phyloP scores from a whole-genome alignment of 1,140 invertebrate genomes.

The Drosophila kepulauana region DNA sequence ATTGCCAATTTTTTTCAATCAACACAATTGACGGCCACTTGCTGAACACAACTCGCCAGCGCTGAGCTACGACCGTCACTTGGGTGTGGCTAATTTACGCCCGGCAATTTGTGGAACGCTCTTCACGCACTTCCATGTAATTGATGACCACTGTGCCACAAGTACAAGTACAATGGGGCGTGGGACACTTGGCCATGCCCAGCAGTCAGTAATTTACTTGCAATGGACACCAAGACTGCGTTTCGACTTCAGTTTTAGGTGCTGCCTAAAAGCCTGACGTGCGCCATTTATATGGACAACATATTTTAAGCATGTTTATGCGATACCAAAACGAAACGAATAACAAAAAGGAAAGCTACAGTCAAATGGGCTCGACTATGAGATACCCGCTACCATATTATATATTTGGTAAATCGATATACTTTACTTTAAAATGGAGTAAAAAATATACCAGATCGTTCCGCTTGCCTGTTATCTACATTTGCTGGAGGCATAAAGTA shows the following conservation, averaged over 20 bases:
- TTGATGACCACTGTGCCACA: conserved; percentile 56
- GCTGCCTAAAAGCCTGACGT: conserved; percentile 57
- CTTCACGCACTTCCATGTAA: conserved; percentile 68
- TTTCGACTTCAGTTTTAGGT: conserved; percentile 32
- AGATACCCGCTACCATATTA: too few species aligned
- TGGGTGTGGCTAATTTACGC: conserved; percentile 64
- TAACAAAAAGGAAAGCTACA: too few species aligned
- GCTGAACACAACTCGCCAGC: background rate
- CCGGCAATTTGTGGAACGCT: conserved; percentile 64
- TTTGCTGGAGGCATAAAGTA: too few species aligned
- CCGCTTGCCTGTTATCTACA: too few species aligned
- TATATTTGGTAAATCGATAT: too few species aligned
- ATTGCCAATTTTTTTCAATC: conserved; percentile 67
- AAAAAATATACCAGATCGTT: too few species aligned
- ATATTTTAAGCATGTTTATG: conserved; percentile 75
- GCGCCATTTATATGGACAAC: conserved; percentile 67
- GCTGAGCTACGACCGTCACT: conserved; percentile 25
- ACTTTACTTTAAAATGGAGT: too few species aligned
- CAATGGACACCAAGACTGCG: background rate
- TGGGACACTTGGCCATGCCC: conserved; percentile 28
- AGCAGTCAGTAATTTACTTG: conserved; percentile 55
- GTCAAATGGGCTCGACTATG: too few species aligned
- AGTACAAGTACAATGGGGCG: conserved; percentile 29
- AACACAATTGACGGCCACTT: conserved; percentile 64
- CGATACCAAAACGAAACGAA: conserved; percentile 26